These are phyloP conservation scores for Salpingus planirostris DNA, from an alignment of 2,888 invertebrate species.

Conservation along the genomic window DNA sequence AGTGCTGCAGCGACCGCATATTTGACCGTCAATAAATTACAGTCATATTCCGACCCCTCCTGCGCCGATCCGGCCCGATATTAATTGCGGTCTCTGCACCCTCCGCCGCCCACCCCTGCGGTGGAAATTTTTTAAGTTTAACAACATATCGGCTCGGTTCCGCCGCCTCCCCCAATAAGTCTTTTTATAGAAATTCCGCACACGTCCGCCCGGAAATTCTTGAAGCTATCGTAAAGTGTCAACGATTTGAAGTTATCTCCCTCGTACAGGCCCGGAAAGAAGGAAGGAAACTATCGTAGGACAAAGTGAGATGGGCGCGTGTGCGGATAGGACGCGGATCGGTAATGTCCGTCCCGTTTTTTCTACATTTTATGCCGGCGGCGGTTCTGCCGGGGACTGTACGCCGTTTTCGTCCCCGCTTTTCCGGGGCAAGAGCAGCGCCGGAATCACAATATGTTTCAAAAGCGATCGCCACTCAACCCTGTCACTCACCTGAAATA, in stretches of 20 bases:
- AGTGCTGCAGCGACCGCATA: slow-evolving; percentile 9
- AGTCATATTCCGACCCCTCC: slow-evolving; percentile 10
- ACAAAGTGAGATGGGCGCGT: too few relatives aligned
- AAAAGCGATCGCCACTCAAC: slow-evolving; percentile 28
- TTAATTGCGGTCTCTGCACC: too few relatives aligned
- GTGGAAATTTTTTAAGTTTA: too few relatives aligned
- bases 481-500: slow-evolving; percentile 30
- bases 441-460: slow-evolving; percentile 27
- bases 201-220: slow-evolving; percentile 25
- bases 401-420: slow-evolving; percentile 8
- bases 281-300: too few relatives aligned
- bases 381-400: slow-evolving; percentile 8
- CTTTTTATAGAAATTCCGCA: slow-evolving; percentile 18
- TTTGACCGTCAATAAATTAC: slow-evolving; percentile 14
- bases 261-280: slow-evolving; percentile 8
- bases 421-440: too few relatives aligned
- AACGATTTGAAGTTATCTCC: slow-evolving; percentile 28
- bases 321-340: slow-evolving; percentile 1
- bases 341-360: neutral
- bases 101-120: too few relatives aligned
- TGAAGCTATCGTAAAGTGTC: slow-evolving; percentile 23
- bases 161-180: too few relatives aligned
- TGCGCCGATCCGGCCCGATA: too few relatives aligned
- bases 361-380: too few relatives aligned
- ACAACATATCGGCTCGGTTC: too few relatives aligned